These are phyloP conservation scores for Eremobia ochroleuca DNA, from an alignment of 2,888 invertebrate species.

Conservation along the genomic window DNA sequence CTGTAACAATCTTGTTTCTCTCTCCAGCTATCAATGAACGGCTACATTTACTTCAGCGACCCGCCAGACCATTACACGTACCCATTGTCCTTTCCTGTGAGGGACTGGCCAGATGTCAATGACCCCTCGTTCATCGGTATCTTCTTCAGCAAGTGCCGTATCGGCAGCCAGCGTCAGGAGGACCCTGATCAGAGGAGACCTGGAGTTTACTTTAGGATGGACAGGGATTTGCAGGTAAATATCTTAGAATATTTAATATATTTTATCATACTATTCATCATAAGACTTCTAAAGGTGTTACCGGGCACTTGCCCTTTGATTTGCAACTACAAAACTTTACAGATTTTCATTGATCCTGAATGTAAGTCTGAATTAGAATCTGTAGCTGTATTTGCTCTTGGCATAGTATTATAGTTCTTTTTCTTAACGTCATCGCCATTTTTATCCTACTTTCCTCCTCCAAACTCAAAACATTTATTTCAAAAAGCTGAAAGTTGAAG, in stretches of 20 bases:
- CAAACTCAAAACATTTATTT: not conserved
- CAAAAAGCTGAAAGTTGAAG: not conserved
- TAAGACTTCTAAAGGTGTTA: not conserved
- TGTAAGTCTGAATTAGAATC: not conserved
- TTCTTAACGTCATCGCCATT: not conserved
- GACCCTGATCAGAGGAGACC: conserved; percentile 95
- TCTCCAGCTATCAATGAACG: conserved; percentile 94
- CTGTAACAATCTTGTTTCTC: not conserved
- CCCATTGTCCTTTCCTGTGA: conserved; percentile 96
- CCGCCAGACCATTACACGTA: conserved; percentile 96
- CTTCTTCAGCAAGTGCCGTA: conserved; percentile 97
- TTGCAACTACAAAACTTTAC: not conserved
- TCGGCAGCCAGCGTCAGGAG: conserved; percentile 93
- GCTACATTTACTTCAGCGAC: conserved; percentile 97
- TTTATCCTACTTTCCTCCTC: not conserved
- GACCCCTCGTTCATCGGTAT: conserved; percentile 98
- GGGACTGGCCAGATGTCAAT: conserved; percentile 96
- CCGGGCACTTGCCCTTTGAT: not conserved
- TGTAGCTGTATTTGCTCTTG: not conserved
- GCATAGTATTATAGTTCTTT: not conserved
- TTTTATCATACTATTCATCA: not conserved
- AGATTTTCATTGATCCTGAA: not conserved
- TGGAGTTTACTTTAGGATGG: conserved; percentile 95
- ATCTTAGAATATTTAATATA: not conserved
- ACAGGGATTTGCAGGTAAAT: conserved; percentile 87